These are phyloP conservation scores for Drosophila tristis DNA, from an alignment of 1,140 invertebrate species.

Conservation along the genomic window DNA sequence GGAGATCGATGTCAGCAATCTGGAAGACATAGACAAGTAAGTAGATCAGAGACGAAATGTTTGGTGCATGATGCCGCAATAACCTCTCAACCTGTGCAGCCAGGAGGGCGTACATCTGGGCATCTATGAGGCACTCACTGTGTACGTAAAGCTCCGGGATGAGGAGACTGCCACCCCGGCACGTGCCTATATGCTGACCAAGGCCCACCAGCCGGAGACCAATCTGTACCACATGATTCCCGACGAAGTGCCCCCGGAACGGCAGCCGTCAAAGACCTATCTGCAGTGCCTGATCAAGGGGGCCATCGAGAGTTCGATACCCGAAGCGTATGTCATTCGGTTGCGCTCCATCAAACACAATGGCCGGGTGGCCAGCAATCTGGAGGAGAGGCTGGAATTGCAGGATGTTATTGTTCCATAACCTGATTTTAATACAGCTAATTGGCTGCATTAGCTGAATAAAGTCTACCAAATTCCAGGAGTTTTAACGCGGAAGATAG, in stretches of 20 bases:
- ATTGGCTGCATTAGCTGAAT: too few relatives aligned
- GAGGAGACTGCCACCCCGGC: conserved; percentile 27
- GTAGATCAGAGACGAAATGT: background rate
- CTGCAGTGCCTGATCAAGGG: conserved; percentile 73
- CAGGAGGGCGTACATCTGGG: conserved; percentile 65
- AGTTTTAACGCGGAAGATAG: too few relatives aligned
- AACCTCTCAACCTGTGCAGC: conserved; percentile 21
- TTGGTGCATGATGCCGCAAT: too few relatives aligned
- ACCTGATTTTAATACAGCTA: too few relatives aligned
- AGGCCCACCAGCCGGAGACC: conserved; percentile 48
- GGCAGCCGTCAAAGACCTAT: conserved; percentile 76
- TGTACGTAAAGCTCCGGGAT: conserved; percentile 40
- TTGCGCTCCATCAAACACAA: conserved; percentile 68
- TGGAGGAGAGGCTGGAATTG: conserved; percentile 54
- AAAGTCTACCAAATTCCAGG: background rate
- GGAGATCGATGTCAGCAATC: conserved; percentile 66
- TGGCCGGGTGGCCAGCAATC: conserved; percentile 19
- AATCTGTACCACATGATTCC: conserved; percentile 28
- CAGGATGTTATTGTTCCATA: conserved; percentile 22
- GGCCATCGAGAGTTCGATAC: conserved; percentile 66
- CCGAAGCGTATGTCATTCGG: conserved; percentile 54
- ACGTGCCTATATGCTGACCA: conserved; percentile 55
- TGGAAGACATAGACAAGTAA: conserved; percentile 68
- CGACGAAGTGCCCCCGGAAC: conserved; percentile 26
- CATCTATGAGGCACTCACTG: conserved; percentile 51